Percentiles rank a stretch among this genome's conserved stretches.
Evolutionary conservation across 2,113 vertebrate genomes (phyloP).

Genomic region (Smithornis capensis): DNA sequence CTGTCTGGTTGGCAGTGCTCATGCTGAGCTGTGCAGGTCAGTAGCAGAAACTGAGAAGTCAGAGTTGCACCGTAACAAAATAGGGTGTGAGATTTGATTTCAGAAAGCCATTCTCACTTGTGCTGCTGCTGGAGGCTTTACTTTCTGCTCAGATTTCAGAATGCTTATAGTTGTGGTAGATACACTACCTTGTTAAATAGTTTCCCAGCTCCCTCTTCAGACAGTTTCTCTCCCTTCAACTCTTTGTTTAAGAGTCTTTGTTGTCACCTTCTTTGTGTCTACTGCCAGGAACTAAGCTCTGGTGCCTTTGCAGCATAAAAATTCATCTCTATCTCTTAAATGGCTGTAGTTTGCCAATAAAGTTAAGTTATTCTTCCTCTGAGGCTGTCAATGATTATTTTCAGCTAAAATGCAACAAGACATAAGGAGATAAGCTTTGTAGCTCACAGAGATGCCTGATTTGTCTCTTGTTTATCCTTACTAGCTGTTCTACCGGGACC

Average conservation of each 20-base stretch:
- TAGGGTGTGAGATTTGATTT: fast-evolving
- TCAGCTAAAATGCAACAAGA: background rate
- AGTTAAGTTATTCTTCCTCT: background rate
- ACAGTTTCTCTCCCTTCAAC: background rate
- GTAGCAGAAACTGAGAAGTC: background rate
- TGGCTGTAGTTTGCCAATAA: background rate
- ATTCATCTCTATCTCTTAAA: background rate
- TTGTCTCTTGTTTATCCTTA: background rate
- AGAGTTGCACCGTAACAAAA: background rate
- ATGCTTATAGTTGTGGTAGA: background rate
- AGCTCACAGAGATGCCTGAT: background rate
- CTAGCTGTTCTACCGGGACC: background rate
- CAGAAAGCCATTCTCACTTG: background rate
- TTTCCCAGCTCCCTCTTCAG: background rate
- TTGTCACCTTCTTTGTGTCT: background rate
- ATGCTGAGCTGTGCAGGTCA: background rate
- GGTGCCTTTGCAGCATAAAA: background rate
- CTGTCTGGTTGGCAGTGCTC: background rate
- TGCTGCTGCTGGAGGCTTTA: background rate
- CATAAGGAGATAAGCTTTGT: background rate
- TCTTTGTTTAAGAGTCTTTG: background rate
- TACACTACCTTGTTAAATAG: background rate
- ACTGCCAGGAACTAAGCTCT: background rate
- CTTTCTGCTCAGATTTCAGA: background rate
- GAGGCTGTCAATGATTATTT: background rate